Evolutionary conservation across 2,888 invertebrate genomes (phyloP), one percentile per base, ranked within the genome.

Genomic region (Brenthis hecate): DNA sequence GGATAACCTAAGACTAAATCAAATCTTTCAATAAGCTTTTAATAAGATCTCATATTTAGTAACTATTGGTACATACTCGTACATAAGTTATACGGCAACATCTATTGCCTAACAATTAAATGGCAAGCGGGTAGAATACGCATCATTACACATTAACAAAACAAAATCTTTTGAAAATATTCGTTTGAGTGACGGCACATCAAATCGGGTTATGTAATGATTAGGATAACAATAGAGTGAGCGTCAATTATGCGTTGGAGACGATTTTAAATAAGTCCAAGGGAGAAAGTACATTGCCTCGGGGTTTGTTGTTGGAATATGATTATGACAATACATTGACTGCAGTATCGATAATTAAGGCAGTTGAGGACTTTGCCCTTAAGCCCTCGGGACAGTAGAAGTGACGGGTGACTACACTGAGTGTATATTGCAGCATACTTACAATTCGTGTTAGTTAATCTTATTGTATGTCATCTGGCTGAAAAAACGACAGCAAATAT

Each of bases 241-340:
- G 78, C 83, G 87, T 91, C 90, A 87, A 90, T 89, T 90, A 88
- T 74, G 84, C 77, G 76, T 88, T 88, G 89, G 91, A 91, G 92
- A 91, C 90, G 88, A 80, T 89, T 91, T 91, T 88, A 88, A 91
- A 91, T 90, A 89, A 90, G 87, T 87, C 81, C 84, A 89, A 78
- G 83, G 86, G 90, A 89, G 92, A 92, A 91, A 92, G 91, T 88
- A 80, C 78, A 78, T 74, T 69, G 86, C 87, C 83, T 73, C 76
- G 79, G 86, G 89, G 85, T 74, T 77, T 79, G 63, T 74, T 76
- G 81, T 83, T 83, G 84, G 82, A 69, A 55, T 66, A 70, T 64
- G 66, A 62, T 68, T 60, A 54, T 62, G 51, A 67, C 32, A 48
- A 48, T 62, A 67, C 36, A 51, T 66, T 69, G 50, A 56, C 47